Evolutionary conservation across 2,113 vertebrate species (phyloP).

Genomic region (Grammomys surdaster): DNA sequence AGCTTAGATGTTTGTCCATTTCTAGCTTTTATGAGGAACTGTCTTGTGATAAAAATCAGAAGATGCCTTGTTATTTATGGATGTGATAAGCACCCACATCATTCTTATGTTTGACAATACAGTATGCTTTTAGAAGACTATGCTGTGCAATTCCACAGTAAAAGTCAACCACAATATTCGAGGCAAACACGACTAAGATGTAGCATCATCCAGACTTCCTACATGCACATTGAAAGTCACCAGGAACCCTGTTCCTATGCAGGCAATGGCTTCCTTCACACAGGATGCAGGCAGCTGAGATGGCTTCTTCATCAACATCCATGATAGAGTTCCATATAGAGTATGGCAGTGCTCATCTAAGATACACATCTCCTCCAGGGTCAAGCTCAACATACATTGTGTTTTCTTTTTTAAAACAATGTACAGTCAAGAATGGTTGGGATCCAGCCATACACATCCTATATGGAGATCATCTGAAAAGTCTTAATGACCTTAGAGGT

Average conservation of each 20-base stretch:
- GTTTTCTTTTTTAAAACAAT: neutral
- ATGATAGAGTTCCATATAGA: neutral
- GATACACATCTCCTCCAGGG: neutral
- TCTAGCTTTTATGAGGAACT: neutral
- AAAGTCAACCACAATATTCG: neutral
- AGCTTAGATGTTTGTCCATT: conserved; percentile 6
- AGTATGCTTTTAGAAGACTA: neutral
- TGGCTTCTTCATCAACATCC: neutral
- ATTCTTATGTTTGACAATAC: conserved; percentile 49
- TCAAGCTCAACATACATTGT: neutral
- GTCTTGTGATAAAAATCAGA: conserved; percentile 12
- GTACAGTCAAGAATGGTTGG: conserved; percentile 1
- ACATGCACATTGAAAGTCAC: neutral
- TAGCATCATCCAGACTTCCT: neutral
- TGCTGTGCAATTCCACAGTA: neutral
- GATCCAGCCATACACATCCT: neutral
- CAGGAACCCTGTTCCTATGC: neutral
- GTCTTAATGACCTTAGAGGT: neutral
- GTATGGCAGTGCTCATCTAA: neutral
- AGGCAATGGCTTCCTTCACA: neutral
- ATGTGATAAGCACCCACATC: conserved; percentile 13
- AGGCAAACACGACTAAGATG: neutral
- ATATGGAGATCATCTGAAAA: neutral
- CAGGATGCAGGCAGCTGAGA: neutral
- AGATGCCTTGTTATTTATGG: neutral